Evolutionary conservation across 2,888 invertebrate genomes (phyloP).

Genomic region (Leptopilina syphax): DNA sequence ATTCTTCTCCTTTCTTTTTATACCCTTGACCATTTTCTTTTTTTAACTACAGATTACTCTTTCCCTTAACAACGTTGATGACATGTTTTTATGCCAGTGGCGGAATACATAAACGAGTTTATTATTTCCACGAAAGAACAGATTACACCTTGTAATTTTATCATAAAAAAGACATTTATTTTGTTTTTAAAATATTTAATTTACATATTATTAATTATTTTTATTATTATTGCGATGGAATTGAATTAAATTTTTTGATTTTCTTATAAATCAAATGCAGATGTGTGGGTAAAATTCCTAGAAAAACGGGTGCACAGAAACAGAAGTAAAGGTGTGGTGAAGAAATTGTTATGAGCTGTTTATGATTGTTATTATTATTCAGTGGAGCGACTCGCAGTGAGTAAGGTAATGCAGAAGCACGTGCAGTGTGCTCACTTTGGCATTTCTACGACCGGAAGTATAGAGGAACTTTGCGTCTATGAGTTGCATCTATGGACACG

Average conservation of each 20-base stretch:
- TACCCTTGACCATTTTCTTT: background rate
- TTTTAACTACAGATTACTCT: background rate
- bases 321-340: no score
- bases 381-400: background rate
- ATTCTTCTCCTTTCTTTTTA: background rate
- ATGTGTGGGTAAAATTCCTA: no score
- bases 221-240: no score
- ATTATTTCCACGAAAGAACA: background rate
- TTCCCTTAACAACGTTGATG: background rate
- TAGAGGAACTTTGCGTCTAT: slow-evolving; percentile 6
- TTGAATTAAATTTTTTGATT: background rate
- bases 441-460: slow-evolving; percentile 30
- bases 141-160: background rate
- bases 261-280: no score
- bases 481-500: slow-evolving; percentile 37
- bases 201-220: background rate
- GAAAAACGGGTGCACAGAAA: background rate
- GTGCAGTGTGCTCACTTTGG: slow-evolving; percentile 20
- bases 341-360: slow-evolving; percentile 6
- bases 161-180: background rate
- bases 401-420: slow-evolving; percentile 34
- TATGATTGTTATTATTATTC: background rate
- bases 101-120: slow-evolving; percentile 12
- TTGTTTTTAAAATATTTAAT: no score
- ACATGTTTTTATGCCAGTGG: background rate